Conservation (phyloP, 2,888 invertebrate species). For the Tuberolachnus salignus region DNA sequence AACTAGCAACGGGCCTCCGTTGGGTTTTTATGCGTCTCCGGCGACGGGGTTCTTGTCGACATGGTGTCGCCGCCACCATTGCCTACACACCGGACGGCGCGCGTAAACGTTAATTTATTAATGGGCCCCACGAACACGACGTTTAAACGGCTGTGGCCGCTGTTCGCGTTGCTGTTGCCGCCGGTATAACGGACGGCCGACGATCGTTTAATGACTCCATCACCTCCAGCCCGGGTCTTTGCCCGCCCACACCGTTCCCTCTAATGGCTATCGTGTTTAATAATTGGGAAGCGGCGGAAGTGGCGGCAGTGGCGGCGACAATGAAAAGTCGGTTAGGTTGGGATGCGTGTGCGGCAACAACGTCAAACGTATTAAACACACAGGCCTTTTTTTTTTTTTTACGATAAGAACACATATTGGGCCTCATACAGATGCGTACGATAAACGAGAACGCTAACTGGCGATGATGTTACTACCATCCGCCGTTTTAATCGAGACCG, state of each 20-base stretch:
- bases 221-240: background rate
- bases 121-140: background rate
- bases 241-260: background rate
- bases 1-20: background rate
- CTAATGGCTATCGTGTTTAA: constrained; percentile 3
- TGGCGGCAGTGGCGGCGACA: background rate
- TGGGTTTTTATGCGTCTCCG: constrained; percentile 3
- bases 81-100: background rate
- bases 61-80: background rate
- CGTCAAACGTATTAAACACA: too few species aligned
- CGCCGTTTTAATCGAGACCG: too few species aligned
- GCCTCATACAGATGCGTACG: too few species aligned
- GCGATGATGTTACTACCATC: too few species aligned
- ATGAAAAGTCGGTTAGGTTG: background rate
- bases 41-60: background rate
- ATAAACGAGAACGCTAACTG: too few species aligned
- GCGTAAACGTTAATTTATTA: constrained; percentile 31
- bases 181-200: background rate
- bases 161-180: background rate
- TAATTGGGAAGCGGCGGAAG: too few species aligned
- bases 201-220: background rate
- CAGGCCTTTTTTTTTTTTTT: too few species aligned
- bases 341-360: background rate
- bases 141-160: background rate
- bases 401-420: too few species aligned